Percentiles rank a stretch among this genome's conserved stretches.
phyloP scores from a whole-genome alignment of 2,888 invertebrate genomes.

The Rhorus exstirpatorius region DNA sequence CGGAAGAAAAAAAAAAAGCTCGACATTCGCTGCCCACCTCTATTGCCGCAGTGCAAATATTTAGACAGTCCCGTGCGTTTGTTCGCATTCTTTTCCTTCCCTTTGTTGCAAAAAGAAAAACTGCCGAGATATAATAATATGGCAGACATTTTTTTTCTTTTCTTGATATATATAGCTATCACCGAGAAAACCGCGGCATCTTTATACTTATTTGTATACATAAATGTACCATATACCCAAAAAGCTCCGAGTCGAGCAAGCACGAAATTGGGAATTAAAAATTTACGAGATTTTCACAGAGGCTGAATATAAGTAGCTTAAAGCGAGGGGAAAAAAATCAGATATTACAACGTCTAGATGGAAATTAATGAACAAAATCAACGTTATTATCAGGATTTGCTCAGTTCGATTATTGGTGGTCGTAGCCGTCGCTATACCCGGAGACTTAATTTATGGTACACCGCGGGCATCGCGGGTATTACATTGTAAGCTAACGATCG shows the following conservation, averaged over 20 bases:
- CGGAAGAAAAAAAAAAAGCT: slow-evolving; percentile 33
- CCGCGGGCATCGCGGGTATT: slow-evolving; percentile 33
- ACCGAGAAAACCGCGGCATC: slow-evolving; percentile 29
- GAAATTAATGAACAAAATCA: not conserved
- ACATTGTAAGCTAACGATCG: slow-evolving; percentile 67
- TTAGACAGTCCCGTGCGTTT: slow-evolving; percentile 54
- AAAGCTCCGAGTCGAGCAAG: slow-evolving; percentile 23
- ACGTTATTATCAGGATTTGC: slow-evolving; percentile 17
- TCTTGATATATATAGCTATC: slow-evolving; percentile 10
- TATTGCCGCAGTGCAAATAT: slow-evolving; percentile 60
- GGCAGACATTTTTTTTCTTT: slow-evolving; percentile 23
- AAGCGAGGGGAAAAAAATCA: slow-evolving; percentile 8
- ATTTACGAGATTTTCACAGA: slow-evolving; percentile 48
- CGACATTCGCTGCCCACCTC: slow-evolving; percentile 46
- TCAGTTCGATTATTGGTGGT: slow-evolving; percentile 50
- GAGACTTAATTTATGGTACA: slow-evolving; percentile 48
- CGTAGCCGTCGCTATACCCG: slow-evolving; percentile 48
- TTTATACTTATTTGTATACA: slow-evolving; percentile 3
- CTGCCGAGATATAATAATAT: slow-evolving; percentile 53
- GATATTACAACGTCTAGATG: not conserved
- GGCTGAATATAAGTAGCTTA: slow-evolving; percentile 32
- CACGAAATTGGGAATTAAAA: slow-evolving; percentile 47
- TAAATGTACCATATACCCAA: not conserved
- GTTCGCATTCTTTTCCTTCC: slow-evolving; percentile 42
- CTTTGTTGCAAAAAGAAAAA: slow-evolving; percentile 34